phyloP scores from a whole-genome alignment of 2,797 vertebrate species.

The Lepilemur septentrionalis region DNA sequence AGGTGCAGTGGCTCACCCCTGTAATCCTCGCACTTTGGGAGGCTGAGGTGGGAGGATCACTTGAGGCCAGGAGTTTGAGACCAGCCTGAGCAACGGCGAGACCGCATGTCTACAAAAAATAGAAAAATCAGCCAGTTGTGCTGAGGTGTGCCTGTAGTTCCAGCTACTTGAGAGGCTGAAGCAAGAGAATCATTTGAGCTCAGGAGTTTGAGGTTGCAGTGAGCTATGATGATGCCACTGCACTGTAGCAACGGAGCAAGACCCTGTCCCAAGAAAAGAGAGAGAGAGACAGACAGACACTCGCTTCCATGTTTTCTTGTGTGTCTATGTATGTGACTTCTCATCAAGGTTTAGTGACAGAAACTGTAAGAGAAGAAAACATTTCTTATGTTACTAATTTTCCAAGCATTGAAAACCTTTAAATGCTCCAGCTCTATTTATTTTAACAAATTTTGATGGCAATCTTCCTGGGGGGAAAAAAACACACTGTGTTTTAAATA shows the following conservation, averaged over 20 bases:
- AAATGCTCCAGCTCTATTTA: constrained; percentile 14
- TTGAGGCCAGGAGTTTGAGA: neutral
- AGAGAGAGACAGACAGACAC: neutral
- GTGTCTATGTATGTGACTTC: neutral
- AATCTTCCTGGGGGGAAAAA: neutral
- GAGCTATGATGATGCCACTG: neutral
- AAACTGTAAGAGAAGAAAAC: neutral
- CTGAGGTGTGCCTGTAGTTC: neutral
- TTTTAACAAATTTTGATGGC: constrained; percentile 32
- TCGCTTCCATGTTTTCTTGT: neutral
- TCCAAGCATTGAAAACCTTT: constrained; percentile 25
- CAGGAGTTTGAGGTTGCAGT: neutral
- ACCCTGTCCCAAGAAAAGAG: neutral
- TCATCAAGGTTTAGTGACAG: neutral
- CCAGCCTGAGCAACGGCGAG: neutral
- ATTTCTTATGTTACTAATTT: neutral
- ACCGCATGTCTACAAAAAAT: neutral
- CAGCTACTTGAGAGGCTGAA: neutral
- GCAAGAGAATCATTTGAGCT: neutral
- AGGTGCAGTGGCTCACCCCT: neutral
- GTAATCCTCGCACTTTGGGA: neutral
- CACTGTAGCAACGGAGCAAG: neutral
- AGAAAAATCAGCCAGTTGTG: neutral
- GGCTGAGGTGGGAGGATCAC: neutral
- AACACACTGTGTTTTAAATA: neutral